Evolutionary conservation across 2,113 vertebrate genomes (phyloP), one percentile per base, ranked within the genome.

Genomic region (Struthio camelus): DNA sequence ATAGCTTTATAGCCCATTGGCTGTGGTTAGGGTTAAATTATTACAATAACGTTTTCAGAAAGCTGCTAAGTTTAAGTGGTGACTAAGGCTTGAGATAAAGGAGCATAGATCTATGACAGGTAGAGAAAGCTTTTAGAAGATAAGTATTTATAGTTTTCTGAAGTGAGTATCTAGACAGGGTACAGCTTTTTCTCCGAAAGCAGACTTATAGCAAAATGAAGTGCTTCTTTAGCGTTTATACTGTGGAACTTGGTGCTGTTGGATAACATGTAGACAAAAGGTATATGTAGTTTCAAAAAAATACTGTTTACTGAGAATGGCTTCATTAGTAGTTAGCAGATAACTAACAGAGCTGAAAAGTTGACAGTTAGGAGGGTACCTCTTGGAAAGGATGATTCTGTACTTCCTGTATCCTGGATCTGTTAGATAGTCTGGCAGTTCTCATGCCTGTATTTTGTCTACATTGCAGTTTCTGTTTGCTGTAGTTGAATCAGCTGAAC

Each of bases 261-360:
- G 27, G 6, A 0, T 5, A 24, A 10, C 4, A 2, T 0, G 0
- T 11, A 5, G 24, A 12, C 11, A 6, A 10, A 34, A 58, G 16
- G 23, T 15, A 22, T 1, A 27, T 4, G 12, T 4, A 24, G 23
- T 18, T 32, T 59, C 3, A 2, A 1, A 5, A 15, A 40, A 14
- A 4, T 13, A 1, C 0, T 4, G 2, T 34, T 36, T 10, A 4
- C 53, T 8, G 6, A 15, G 23, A 2, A 2, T 7, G 0, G 53
- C 10, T 25, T 50, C 17, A 0, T 2, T 11, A 17, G 27, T 12
- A 10, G 0, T 18, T 12, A 0, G 3, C 2, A 3, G 23, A 16
- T 11, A 4, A 9, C 15, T 8, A 79, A 1, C 1, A 1, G 25
- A 1, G 51, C 16, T 7, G 32, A 4, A 1, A 32, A 3, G 42